Evolutionary conservation across 2,888 invertebrate species (phyloP).

Genomic region (Standfussiana lucernea): DNA sequence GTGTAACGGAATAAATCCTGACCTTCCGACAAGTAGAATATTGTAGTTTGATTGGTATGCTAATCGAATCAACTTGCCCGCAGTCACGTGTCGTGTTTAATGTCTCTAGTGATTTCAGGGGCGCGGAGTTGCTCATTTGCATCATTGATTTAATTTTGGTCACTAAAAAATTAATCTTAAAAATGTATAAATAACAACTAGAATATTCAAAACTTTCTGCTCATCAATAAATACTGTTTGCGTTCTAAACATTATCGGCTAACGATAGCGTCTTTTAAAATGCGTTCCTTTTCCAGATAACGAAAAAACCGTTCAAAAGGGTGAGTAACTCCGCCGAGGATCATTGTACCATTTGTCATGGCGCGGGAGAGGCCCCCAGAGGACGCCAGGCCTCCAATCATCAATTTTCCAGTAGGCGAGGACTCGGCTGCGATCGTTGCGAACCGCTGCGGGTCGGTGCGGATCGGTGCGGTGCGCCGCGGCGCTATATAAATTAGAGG

Average conservation of each 20-base stretch:
- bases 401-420: conserved; percentile 52
- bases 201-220: not conserved
- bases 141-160: no score
- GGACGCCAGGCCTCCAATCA: conserved; percentile 56
- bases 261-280: conserved; percentile 41
- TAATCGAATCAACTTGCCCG: not conserved
- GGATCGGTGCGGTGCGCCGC: conserved; percentile 26
- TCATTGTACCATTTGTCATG: conserved; percentile 63
- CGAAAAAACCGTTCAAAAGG: conserved; percentile 52
- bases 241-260: conserved; percentile 25
- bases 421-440: conserved; percentile 17
- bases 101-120: not conserved
- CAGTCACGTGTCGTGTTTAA: not conserved
- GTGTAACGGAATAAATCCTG: no score
- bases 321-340: conserved; percentile 54
- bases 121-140: not conserved
- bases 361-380: conserved; percentile 43
- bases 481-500: conserved; percentile 38
- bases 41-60: not conserved
- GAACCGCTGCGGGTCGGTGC: conserved; percentile 19
- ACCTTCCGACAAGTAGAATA: not conserved
- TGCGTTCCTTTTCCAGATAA: conserved; percentile 39
- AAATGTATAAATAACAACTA: not conserved
- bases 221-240: conserved; percentile 6
- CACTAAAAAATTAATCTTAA: not conserved